Evolutionary conservation across 2,888 invertebrate genomes (phyloP).

Genomic region (Rotaria sp.): DNA sequence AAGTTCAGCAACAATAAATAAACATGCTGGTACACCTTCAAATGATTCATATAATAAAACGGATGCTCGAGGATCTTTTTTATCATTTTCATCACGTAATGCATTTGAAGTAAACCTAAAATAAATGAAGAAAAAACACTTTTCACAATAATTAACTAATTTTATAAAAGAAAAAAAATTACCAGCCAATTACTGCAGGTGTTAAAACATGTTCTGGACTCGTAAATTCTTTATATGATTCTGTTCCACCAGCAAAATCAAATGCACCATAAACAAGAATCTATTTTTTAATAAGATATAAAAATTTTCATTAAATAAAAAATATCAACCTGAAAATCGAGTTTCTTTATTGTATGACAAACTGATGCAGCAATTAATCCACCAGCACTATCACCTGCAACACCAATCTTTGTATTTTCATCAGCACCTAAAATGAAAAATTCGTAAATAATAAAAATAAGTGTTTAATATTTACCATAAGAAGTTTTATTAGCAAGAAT

Average conservation of each 20-base stretch:
- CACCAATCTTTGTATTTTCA: conserved; percentile 47
- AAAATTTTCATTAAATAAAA: not conserved
- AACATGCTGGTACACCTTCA: conserved; percentile 47
- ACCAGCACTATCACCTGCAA: conserved; percentile 49
- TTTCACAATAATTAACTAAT: not conserved
- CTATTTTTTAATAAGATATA: not conserved
- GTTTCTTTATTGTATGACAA: conserved; percentile 46
- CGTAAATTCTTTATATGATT: conserved; percentile 34
- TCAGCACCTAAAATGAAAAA: conserved; percentile 45
- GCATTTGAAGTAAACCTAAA: not conserved
- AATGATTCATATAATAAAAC: conserved; percentile 44
- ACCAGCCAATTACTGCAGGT: conserved; percentile 31
- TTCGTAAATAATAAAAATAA: too few relatives aligned
- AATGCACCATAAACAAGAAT: conserved; percentile 38
- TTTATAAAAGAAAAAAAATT: not conserved
- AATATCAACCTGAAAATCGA: conserved; percentile 46
- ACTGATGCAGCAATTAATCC: conserved; percentile 48
- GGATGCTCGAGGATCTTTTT: conserved; percentile 44
- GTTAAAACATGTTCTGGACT: conserved; percentile 25
- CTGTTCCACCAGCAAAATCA: not conserved
- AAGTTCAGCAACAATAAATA: conserved; percentile 49
- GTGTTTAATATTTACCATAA: conserved; percentile 43
- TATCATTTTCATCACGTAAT: conserved; percentile 14
- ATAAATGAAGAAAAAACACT: not conserved
- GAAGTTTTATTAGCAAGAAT: conserved; percentile 47